phyloP scores from a whole-genome alignment of 2,888 invertebrate genomes.

The Noctua comes region DNA sequence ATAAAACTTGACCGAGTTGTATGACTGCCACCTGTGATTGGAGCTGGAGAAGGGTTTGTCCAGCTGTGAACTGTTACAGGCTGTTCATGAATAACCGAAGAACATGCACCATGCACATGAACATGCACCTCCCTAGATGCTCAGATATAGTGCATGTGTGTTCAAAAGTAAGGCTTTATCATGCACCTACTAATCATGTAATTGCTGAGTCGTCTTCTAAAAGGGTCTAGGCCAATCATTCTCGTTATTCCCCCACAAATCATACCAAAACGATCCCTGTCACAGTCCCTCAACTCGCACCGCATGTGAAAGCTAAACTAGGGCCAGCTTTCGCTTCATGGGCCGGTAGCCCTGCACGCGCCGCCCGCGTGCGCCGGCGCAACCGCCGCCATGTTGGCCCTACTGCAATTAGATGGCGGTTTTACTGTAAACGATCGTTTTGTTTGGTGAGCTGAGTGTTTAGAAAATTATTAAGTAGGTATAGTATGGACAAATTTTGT shows the following conservation, averaged over 20 bases:
- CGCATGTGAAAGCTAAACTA: constrained; percentile 71
- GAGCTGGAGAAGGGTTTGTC: not conserved
- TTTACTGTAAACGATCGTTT: constrained; percentile 35
- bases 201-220: not conserved
- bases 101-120: not conserved
- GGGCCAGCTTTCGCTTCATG: constrained; percentile 73
- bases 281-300: constrained; percentile 48
- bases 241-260: not conserved
- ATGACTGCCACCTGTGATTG: not conserved
- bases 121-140: not conserved
- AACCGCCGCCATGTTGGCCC: constrained; percentile 61
- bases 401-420: constrained; percentile 58
- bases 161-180: not conserved
- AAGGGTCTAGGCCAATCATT: too few relatives aligned
- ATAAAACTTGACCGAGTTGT: not conserved
- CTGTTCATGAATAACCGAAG: not conserved
- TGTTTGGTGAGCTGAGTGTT: constrained; percentile 22
- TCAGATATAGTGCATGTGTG: not conserved
- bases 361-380: constrained; percentile 54
- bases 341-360: constrained; percentile 69
- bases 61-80: not conserved
- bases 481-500: not conserved
- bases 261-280: constrained; percentile 52
- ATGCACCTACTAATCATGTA: not conserved
- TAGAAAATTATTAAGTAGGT: constrained; percentile 2